Percentiles rank a stretch among this genome's conserved stretches.
Conservation (phyloP, 1,140 invertebrate genomes). For the Tetragonula clypearis region DNA sequence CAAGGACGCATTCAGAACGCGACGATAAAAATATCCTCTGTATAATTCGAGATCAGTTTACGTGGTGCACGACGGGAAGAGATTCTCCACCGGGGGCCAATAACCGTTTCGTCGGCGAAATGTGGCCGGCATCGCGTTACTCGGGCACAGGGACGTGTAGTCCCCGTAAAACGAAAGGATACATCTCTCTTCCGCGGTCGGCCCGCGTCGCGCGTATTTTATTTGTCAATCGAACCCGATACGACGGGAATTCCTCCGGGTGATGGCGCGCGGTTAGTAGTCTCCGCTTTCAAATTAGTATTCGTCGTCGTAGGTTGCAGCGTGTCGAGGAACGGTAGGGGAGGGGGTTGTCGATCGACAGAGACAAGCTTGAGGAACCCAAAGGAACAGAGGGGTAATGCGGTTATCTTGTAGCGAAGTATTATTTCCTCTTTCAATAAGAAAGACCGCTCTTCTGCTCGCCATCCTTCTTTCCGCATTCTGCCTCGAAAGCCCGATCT, state of each 20-base stretch:
- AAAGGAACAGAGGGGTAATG: slow-evolving; percentile 63
- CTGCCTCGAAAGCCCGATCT: slow-evolving; percentile 23
- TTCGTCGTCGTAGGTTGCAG: slow-evolving; percentile 54
- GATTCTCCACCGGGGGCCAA: slow-evolving; percentile 49
- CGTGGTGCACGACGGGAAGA: not conserved
- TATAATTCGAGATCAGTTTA: not conserved
- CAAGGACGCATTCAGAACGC: too few relatives aligned
- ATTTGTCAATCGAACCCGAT: slow-evolving; percentile 63
- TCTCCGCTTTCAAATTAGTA: slow-evolving; percentile 72
- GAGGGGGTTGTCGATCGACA: not conserved
- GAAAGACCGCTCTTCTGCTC: slow-evolving; percentile 30
- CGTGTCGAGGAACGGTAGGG: not conserved
- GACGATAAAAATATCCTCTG: not conserved
- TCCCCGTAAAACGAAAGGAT: slow-evolving; percentile 24
- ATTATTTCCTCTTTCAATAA: slow-evolving; percentile 74
- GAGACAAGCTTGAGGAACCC: slow-evolving; percentile 26
- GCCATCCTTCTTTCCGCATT: slow-evolving; percentile 46
- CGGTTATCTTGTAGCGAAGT: slow-evolving; percentile 70
- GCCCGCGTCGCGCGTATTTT: slow-evolving; percentile 53
- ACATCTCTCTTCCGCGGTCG: not conserved
- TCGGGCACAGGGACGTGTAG: not conserved
- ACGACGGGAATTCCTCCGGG: not conserved
- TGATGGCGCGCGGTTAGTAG: slow-evolving; percentile 11
- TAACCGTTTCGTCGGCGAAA: slow-evolving; percentile 58
- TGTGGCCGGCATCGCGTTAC: slow-evolving; percentile 53